These are phyloP conservation scores for Candoia aspera DNA, from an alignment of 2,113 vertebrate genomes.

Conservation along the genomic window DNA sequence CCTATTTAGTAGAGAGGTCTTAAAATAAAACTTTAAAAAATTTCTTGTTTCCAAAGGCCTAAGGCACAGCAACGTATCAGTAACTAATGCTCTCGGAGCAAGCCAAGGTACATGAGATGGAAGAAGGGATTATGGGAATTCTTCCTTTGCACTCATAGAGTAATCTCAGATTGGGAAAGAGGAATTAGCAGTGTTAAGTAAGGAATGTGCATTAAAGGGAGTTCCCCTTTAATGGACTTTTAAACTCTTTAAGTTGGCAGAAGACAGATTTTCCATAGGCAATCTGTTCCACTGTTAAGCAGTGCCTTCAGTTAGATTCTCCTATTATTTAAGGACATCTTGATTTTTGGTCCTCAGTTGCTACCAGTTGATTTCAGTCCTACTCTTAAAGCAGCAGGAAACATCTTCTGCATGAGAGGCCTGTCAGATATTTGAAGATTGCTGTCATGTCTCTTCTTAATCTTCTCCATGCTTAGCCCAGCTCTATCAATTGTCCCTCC, in stretches of 20 bases:
- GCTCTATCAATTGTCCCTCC: background rate
- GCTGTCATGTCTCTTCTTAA: background rate
- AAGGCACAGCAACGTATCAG: background rate
- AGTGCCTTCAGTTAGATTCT: background rate
- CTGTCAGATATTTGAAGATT: background rate
- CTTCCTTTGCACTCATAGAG: background rate
- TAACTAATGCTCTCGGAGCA: background rate
- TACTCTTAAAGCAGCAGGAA: background rate
- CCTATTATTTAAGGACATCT: background rate
- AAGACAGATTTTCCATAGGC: background rate
- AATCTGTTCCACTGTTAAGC: background rate
- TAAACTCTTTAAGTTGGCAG: conserved; percentile 5
- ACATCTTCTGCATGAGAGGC: background rate
- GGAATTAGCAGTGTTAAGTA: background rate
- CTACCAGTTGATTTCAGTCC: background rate
- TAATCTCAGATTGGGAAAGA: background rate
- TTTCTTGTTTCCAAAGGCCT: background rate
- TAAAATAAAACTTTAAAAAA: background rate
- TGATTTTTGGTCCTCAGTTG: background rate
- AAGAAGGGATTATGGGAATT: background rate
- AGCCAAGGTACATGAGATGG: background rate
- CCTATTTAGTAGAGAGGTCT: background rate
- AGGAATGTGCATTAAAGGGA: background rate
- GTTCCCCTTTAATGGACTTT: background rate
- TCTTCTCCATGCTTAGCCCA: background rate